Base-by-base conservation (phyloP, 2,888 invertebrate species). In the Carcina quercana region DNA sequence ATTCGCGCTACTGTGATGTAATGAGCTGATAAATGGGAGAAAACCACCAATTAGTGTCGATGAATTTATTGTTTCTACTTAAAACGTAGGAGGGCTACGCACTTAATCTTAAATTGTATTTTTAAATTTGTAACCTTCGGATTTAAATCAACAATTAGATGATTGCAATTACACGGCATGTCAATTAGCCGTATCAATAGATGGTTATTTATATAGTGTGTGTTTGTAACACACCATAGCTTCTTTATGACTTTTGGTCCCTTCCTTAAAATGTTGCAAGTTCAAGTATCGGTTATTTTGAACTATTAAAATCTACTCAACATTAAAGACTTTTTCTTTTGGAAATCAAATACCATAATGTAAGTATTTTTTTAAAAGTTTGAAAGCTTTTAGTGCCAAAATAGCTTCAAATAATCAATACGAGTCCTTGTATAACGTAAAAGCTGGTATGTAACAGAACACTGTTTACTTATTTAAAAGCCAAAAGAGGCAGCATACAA, bases 31-130 rank as follows among this genome's bases (percentile, higher is more conserved):
- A 83, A 83, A 82, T 83, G 75, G 78, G 72, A 82, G 82, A 83
- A 82, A 83, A 83, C 83, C 82, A 82, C 83, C 83, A 83, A 83
- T 83, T 83, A 83, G 83, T 79, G 82, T 78, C 83, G 82, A 83
- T 82, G 80, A 83, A 82, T 82, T 83, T 83, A 83, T 83, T 83
- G 82, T 83, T 82, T 80, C 80, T 79, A 76, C 82, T 82, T 82
- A 82, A 80, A 80, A 71, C 79, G 79, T 79, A 76, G 82, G 80
- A 78, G 82, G 79, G 76, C 73, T 69, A 59, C 65, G 63, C 72
- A 67, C 69, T 76, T 76, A 78, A 79, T 80, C 76, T 78, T 63
- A 70, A 72, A 75, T 74, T 75, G 70, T 67, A 59, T 69, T 80
- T 78, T 68, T 57, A 68, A 72, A 68, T 67, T 68, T 66, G 50